These are phyloP conservation scores for Condylura cristata DNA, from an alignment of 2,113 vertebrate genomes.

Conservation along the genomic window DNA sequence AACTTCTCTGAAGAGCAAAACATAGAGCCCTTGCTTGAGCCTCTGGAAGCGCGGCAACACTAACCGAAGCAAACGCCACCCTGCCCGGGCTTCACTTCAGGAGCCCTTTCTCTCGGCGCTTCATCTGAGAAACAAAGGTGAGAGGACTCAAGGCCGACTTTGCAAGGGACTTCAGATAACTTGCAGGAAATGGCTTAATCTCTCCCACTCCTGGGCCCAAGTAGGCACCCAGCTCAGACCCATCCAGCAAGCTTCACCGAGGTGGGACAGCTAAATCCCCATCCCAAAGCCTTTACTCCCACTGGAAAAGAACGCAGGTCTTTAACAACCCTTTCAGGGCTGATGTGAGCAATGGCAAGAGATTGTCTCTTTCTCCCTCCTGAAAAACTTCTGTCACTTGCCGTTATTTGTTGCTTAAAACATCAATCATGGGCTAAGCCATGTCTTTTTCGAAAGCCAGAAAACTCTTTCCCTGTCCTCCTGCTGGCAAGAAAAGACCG, in stretches of 20 bases:
- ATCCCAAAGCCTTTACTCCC: background rate
- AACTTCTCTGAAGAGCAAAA: background rate
- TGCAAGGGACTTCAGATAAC: background rate
- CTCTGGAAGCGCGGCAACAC: background rate
- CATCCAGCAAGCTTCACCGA: background rate
- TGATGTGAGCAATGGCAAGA: background rate
- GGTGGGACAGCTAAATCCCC: background rate
- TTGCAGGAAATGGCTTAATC: background rate
- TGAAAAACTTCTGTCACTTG: background rate
- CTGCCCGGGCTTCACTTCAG: background rate
- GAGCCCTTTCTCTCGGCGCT: background rate
- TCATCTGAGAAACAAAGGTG: background rate
- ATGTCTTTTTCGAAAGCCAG: background rate
- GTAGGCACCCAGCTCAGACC: background rate
- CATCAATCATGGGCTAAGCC: background rate
- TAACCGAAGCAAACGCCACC: background rate
- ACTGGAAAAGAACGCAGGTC: background rate
- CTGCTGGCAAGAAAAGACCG: accelerated
- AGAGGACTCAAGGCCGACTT: background rate
- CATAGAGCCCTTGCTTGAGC: background rate
- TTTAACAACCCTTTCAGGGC: background rate
- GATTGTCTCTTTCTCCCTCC: background rate
- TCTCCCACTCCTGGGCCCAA: background rate
- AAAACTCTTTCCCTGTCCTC: background rate
- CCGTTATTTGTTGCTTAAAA: constrained; percentile 16